Base-by-base conservation (phyloP, 1,140 invertebrate species). In the Drosophila nigrodunni region DNA sequence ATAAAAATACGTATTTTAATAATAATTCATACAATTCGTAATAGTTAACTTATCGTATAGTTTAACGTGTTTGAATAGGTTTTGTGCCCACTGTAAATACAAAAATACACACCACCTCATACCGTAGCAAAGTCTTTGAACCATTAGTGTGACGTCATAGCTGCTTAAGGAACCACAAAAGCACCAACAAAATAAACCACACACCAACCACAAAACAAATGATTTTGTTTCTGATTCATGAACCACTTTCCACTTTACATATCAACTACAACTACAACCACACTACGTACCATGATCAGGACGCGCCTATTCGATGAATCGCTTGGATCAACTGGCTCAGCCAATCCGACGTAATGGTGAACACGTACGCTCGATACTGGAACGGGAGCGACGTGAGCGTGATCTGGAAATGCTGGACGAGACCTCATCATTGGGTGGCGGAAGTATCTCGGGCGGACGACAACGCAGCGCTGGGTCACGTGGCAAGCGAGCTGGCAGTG, bases 251-350 rank as follows among this genome's bases (percentile, higher is more conserved):
- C 72, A 82, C 70, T 80, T 88, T 83, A 62, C 78, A 82, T 78
- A 77, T 81, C 67, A 47, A 39, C 58, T 7, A 68, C 67, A 59
- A 44, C 50, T 43, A 61, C 50, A 70, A 41, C 46, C 9, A 21
- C 1, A 30, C 54, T 11, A 7, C 34, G 43, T 30, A 4, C 21
- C 6, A 15, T 9, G 8, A 15, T 43, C 54, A 92, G 92, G 92
- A 82, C 97, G 97, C 95, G 97, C 97, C 83, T 96, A 96, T 94
- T 97, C 97, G 90, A 97, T 98, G 97, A 96, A 97, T 83, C 95
- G 97, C 86, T 94, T 98, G 94, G 97, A 98, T 94, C 95, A 96
- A 90, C 94, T 97, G 93, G 94, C 96, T 80, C 95, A 95, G 93
- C 96, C 96, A 62, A 93, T 96, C 69, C 94, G 94, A 86, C 94